phyloP scores from a whole-genome alignment of 2,888 invertebrate genomes.

The Polydrusus cervinus region DNA sequence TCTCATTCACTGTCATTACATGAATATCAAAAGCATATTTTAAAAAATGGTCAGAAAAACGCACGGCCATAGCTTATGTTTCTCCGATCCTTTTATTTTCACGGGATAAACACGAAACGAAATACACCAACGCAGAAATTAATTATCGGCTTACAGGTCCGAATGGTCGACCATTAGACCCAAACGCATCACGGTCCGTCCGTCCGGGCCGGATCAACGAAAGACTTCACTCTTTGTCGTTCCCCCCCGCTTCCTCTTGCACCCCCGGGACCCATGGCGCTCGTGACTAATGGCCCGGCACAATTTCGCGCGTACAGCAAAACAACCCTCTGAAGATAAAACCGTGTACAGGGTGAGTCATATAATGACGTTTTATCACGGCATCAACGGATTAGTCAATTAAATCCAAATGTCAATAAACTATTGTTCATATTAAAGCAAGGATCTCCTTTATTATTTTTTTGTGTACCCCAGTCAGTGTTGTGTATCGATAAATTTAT shows the following conservation, averaged over 20 bases:
- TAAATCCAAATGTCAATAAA: background rate
- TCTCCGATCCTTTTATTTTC: background rate
- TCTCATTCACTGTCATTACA: too few relatives aligned
- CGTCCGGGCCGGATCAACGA: constrained; percentile 27
- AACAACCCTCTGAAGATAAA: constrained; percentile 44
- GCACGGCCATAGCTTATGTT: too few relatives aligned
- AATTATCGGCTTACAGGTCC: constrained; percentile 32
- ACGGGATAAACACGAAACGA: background rate
- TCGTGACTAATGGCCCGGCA: constrained; percentile 47
- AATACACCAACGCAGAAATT: constrained; percentile 17
- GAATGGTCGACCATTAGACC: constrained; percentile 21
- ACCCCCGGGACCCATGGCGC: constrained; percentile 19
- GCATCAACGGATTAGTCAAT: constrained; percentile 1
- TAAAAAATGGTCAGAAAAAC: too few relatives aligned
- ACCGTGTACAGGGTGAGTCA: constrained; percentile 31
- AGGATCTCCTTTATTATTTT: too few relatives aligned
- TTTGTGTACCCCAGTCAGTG: too few relatives aligned
- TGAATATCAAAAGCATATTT: too few relatives aligned
- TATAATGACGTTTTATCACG: background rate
- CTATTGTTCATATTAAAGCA: background rate
- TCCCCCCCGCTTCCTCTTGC: background rate
- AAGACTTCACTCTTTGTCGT: constrained; percentile 42
- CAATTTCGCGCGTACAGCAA: constrained; percentile 41
- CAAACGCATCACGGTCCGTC: constrained; percentile 39
- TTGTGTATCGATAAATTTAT: too few relatives aligned